Percentiles rank a stretch among this genome's conserved stretches.
These are phyloP conservation scores for Trilocha varians DNA, from an alignment of 2,888 invertebrate species.

Conservation along the genomic window DNA sequence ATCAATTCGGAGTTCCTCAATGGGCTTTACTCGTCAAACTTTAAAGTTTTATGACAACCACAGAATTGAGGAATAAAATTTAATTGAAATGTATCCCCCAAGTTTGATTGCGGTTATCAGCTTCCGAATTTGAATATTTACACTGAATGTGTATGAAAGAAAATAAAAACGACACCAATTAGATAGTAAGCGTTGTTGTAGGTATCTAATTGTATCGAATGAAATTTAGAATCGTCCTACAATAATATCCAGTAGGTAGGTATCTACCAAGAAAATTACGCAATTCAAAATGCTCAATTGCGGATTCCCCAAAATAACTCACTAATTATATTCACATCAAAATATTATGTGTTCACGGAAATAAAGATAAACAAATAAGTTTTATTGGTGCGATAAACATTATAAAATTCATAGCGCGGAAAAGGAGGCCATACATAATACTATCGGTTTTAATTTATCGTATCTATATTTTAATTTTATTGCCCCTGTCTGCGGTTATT, in stretches of 20 bases:
- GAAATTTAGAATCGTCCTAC: constrained; percentile 3
- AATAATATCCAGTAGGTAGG: too few species aligned
- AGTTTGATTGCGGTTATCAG: constrained; percentile 69
- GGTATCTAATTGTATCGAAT: constrained; percentile 8
- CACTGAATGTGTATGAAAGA: constrained; percentile 44
- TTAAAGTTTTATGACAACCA: constrained; percentile 70
- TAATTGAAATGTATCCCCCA: constrained; percentile 70
- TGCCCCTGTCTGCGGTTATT: constrained; percentile 4
- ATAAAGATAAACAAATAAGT: constrained; percentile 6
- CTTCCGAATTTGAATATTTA: constrained; percentile 73
- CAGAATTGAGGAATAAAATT: constrained; percentile 71
- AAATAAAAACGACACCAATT: constrained; percentile 22
- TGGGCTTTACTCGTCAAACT: constrained; percentile 72
- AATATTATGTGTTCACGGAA: background rate
- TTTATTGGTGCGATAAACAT: constrained; percentile 20
- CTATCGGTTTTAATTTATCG: constrained; percentile 16
- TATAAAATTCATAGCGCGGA: constrained; percentile 13
- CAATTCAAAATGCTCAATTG: too few species aligned
- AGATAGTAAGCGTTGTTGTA: constrained; percentile 12
- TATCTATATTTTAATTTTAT: constrained; percentile 17
- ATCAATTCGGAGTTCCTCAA: constrained; percentile 73
- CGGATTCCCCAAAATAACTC: too few species aligned
- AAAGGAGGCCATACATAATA: constrained; percentile 13
- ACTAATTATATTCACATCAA: too few species aligned
- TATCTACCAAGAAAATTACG: too few species aligned